These are phyloP conservation scores for Ammodytes dubius DNA, from an alignment of 2,113 vertebrate genomes.

Conservation along the genomic window DNA sequence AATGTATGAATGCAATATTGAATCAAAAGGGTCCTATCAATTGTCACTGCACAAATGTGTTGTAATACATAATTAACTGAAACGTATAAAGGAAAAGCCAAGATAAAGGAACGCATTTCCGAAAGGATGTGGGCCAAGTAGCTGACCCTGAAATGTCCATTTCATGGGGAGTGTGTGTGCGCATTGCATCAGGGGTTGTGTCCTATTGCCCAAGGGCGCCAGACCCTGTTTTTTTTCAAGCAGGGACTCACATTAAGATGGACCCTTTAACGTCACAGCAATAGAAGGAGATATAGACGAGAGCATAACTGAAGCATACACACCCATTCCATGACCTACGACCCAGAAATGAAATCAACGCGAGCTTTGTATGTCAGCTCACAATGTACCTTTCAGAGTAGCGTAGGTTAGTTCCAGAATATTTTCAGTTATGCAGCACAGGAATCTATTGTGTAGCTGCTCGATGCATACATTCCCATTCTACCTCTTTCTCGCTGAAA, in stretches of 20 bases:
- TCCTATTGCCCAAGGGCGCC: conserved; percentile 69
- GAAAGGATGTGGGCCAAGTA: not conserved
- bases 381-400: conserved; percentile 12
- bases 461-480: conserved; percentile 1
- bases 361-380: not conserved
- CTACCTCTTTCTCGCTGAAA: not conserved
- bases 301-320: conserved; percentile 43
- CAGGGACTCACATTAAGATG: conserved; percentile 48
- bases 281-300: conserved; percentile 32
- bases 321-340: conserved; percentile 31
- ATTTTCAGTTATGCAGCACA: conserved; percentile 20
- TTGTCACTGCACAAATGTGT: not conserved
- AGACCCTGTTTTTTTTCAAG: conserved; percentile 50
- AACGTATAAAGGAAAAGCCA: not conserved
- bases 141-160: conserved; percentile 69
- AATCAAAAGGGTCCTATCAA: not conserved
- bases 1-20: not conserved
- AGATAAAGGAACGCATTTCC: conserved; percentile 13
- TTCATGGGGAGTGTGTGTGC: conserved; percentile 30
- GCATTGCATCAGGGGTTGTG: conserved; percentile 52
- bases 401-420: conserved; percentile 10
- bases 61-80: not conserved
- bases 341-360: conserved; percentile 19
- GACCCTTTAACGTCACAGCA: conserved; percentile 59
- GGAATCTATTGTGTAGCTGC: not conserved